phyloP scores from a whole-genome alignment of 2,888 invertebrate species.

The Geotrupes spiniger region DNA sequence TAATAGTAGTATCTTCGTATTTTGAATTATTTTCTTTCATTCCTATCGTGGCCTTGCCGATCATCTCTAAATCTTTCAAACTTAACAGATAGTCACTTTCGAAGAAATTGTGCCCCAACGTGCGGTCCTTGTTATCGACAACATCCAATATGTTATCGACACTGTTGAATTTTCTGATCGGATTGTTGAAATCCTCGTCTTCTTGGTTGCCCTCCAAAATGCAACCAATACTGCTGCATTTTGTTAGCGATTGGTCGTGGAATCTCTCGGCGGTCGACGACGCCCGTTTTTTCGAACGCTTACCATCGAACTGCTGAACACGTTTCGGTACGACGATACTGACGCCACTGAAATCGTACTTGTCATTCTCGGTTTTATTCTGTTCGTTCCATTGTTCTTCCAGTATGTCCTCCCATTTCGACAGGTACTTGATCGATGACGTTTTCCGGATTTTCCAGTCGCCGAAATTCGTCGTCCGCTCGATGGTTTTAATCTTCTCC shows the following conservation, averaged over 20 bases:
- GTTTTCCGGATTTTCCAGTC: slow-evolving; percentile 14
- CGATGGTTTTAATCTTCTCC: background rate
- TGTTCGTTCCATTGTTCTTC: slow-evolving; percentile 13
- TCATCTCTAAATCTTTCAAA: slow-evolving; percentile 15
- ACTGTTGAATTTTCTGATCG: background rate
- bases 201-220: slow-evolving; percentile 12
- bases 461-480: background rate
- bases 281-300: slow-evolving; percentile 2
- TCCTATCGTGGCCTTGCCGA: slow-evolving; percentile 8
- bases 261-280: slow-evolving; percentile 9
- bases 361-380: slow-evolving; percentile 7
- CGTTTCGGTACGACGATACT: slow-evolving; percentile 14
- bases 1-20: background rate
- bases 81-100: slow-evolving; percentile 15
- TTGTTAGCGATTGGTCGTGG: slow-evolving; percentile 4
- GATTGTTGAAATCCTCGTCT: background rate
- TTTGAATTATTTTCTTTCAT: background rate
- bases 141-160: slow-evolving; percentile 9
- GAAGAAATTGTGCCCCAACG: background rate
- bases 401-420: slow-evolving; percentile 18
- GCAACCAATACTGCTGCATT: slow-evolving; percentile 16
- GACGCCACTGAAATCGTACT: slow-evolving; percentile 16
- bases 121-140: slow-evolving; percentile 5
- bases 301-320: slow-evolving; percentile 12
- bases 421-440: slow-evolving; percentile 14